Conservation (phyloP, 2,888 invertebrate genomes). For the Parnassius glacialis region DNA sequence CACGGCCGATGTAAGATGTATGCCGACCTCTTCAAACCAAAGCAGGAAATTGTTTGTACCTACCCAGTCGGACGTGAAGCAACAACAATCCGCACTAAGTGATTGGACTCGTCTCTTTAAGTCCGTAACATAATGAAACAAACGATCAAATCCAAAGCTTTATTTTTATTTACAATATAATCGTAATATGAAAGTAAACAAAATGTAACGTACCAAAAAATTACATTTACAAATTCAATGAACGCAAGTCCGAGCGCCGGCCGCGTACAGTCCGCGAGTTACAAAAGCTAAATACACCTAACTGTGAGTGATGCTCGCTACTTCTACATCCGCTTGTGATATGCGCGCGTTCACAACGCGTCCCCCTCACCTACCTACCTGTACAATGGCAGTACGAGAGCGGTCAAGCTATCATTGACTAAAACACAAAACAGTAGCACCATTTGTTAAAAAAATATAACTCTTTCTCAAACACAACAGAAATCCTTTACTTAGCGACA, state of each 20-base stretch:
- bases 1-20: too few relatives aligned
- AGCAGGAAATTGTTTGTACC: too few relatives aligned
- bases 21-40: too few relatives aligned
- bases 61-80: too few relatives aligned
- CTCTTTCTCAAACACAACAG: constrained; percentile 54
- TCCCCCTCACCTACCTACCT: constrained; percentile 25
- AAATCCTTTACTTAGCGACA: constrained; percentile 33
- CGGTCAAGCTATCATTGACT: constrained; percentile 70
- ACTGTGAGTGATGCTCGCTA: constrained; percentile 33
- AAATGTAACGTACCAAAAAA: constrained; percentile 76
- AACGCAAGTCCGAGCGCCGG: constrained; percentile 38
- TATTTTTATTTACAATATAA: constrained; percentile 79
- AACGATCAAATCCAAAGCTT: constrained; percentile 76
- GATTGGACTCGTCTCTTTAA: too few relatives aligned
- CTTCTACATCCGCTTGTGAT: constrained; percentile 15
- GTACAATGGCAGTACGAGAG: constrained; percentile 62
- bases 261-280: constrained; percentile 45
- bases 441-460: constrained; percentile 77
- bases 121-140: constrained; percentile 36
- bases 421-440: constrained; percentile 77
- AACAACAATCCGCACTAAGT: too few relatives aligned
- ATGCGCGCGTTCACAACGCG: constrained; percentile 24
- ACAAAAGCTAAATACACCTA: constrained; percentile 71
- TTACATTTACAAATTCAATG: constrained; percentile 64
- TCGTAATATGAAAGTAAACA: constrained; percentile 78